Base-by-base conservation (phyloP, 2,888 invertebrate species). In the Noctua fimbriata region DNA sequence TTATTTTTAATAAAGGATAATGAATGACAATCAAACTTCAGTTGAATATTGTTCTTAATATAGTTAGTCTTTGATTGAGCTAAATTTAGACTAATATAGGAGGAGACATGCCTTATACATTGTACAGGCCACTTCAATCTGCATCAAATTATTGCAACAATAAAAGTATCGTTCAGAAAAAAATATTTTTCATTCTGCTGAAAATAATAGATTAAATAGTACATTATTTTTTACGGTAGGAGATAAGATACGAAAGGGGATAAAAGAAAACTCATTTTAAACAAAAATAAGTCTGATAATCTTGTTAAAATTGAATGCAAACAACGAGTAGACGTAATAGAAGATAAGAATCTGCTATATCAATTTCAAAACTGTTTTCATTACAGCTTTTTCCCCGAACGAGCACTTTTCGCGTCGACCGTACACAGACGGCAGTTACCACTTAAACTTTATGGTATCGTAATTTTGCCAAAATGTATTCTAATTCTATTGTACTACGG, bases 351-450 rank as follows among this genome's bases (percentile, higher is more conserved):
- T 80, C 87, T 83, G 84, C 87, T 80, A 84, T 84, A 87, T 87
- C 87, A 85, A 85, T 87, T 87, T 75, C 66, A 79, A 85, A 87
- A 88, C 79, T 87, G 84, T 88, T 87, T 85, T 87, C 87, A 87
- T 88, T 82, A 87, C 76, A 83, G 88, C 69, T 83, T 88, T 85
- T 82, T 81, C 81, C 78, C 70, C 65, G 73, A 80, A 84, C 70
- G 83, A 79, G 71, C 84, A 87, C 84, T 89, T 90, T 81, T 88
- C 76, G 81, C 74, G 82, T 78, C 84, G 83, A 88, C 78, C 73
- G 85, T 90, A 88, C 86, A 74, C 86, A 78, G 83, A 76, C 86
- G 86, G 86, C 86, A 88, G 85, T 86, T 82, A 89, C 90, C 87
- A 87, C 86, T 87, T 84, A 88, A 87, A 87, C 81, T 86, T 87